phyloP scores from a whole-genome alignment of 2,113 vertebrate species.

The Rhinopithecus roxellana region DNA sequence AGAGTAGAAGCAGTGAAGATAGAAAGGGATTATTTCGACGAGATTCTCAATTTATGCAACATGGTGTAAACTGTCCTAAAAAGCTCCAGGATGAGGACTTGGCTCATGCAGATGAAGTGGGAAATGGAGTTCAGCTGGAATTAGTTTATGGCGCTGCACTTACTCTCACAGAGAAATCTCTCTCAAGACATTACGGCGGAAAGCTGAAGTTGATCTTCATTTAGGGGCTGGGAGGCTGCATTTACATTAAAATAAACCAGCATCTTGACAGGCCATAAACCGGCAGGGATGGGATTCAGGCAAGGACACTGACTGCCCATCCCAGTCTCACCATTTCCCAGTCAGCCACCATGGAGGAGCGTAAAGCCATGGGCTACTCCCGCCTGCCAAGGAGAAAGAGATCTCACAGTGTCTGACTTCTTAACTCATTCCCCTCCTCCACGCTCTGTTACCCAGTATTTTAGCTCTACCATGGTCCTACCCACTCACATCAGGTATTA shows the following conservation, averaged over 20 bases:
- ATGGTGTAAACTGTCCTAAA: neutral
- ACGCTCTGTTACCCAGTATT: rapidly evolving
- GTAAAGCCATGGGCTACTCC: neutral
- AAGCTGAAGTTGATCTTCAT: neutral
- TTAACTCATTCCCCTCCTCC: neutral
- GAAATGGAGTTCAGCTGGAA: neutral
- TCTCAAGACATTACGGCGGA: neutral
- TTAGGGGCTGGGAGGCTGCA: rapidly evolving
- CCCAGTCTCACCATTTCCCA: rapidly evolving
- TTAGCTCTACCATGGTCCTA: rapidly evolving
- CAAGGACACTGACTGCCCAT: rapidly evolving
- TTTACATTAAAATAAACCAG: neutral
- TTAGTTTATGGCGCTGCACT: neutral
- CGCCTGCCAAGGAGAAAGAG: rapidly evolving
- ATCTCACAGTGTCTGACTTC: neutral
- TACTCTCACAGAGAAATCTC: neutral
- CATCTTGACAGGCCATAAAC: neutral
- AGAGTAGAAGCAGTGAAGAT: conserved; percentile 9
- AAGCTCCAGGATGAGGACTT: neutral
- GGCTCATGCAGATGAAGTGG: neutral
- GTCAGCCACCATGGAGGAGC: rapidly evolving
- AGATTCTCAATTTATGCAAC: neutral
- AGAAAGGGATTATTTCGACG: conserved; percentile 40
- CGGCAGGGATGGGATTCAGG: rapidly evolving
- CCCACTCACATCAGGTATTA: rapidly evolving